Percentiles rank a stretch among this genome's conserved stretches.
phyloP scores from a whole-genome alignment of 2,797 vertebrate genomes.

The Protonibea diacanthus region DNA sequence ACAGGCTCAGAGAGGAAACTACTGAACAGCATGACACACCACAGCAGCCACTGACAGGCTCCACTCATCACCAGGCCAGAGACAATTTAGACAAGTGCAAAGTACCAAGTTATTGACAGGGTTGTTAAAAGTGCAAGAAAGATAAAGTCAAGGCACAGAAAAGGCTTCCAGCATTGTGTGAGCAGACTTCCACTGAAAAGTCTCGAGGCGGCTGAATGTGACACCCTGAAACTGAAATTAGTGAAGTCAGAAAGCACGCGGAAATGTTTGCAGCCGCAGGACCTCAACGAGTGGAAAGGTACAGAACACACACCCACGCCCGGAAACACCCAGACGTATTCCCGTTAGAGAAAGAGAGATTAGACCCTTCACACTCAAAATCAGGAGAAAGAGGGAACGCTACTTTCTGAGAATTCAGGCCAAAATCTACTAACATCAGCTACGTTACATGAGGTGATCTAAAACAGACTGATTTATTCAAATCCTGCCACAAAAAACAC shows the following conservation, averaged over 20 bases:
- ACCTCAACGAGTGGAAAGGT: constrained; percentile 69
- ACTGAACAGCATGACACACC: constrained; percentile 99
- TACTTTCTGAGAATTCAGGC: constrained; percentile 62
- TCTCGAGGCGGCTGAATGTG: constrained; percentile 47
- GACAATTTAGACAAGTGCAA: constrained; percentile 52
- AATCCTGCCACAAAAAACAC: constrained; percentile 90
- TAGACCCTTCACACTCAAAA: constrained; percentile 52
- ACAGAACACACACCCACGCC: constrained; percentile 76
- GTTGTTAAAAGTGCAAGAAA: constrained; percentile 69
- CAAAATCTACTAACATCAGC: constrained; percentile 62
- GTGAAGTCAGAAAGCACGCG: constrained; percentile 58
- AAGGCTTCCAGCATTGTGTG: constrained; percentile 73
- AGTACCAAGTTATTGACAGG: constrained; percentile 63
- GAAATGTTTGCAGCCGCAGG: constrained; percentile 77
- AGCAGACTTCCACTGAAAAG: constrained; percentile 50
- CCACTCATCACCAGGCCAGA: constrained; percentile 60
- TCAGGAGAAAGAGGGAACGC: constrained; percentile 38
- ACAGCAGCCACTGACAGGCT: constrained; percentile 88
- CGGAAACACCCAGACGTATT: constrained; percentile 71
- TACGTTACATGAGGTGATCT: constrained; percentile 63
- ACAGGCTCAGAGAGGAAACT: constrained; percentile 77
- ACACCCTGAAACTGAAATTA: constrained; percentile 70
- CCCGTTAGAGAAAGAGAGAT: constrained; percentile 64
- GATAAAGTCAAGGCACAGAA: constrained; percentile 66
- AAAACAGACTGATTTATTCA: constrained; percentile 81